Evolutionary conservation across 2,797 vertebrate species (phyloP), one percentile per base, ranked within the genome.

Genomic region (Poeciliopsis infans): DNA sequence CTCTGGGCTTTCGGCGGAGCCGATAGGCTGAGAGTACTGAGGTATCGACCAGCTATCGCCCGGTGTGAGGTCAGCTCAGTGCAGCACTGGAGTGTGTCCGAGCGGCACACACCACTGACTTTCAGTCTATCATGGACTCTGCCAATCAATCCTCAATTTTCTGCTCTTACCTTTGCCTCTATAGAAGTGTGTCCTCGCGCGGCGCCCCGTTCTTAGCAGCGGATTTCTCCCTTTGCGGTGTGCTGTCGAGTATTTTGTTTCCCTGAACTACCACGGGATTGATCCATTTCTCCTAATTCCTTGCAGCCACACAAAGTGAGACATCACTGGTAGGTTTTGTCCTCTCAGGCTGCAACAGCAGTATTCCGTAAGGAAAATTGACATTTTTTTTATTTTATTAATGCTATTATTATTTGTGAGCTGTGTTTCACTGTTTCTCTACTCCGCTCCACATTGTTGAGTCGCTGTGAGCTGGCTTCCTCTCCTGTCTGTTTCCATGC

Each of bases 11-110:
- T 84, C 31, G 71, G 88, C 69, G 78, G 83, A 92, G 88, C 86
- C 82, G 91, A 94, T 94, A 93, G 93, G 93, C 93, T 94, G 91
- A 88, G 93, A 91, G 90, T 83, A 90, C 84, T 80, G 83, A 83
- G 90, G 74, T 93, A 95, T 95, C 87, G 93, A 95, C 91, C 91
- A 93, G 91, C 87, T 86, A 88, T 86, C 51, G 88, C 90, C 90
- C 83, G 80, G 91, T 94, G 92, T 90, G 91, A 94, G 93, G 94
- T 94, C 93, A 92, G 87, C 81, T 73, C 68, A 25, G 89, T 73
- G 90, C 87, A 79, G 87, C 92, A 83, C 78, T 87, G 88, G 87
- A 93, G 89, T 92, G 89, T 93, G 92, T 93, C 93, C 72, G 78
- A 75, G 85, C 86, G 83, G 83, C 85, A 93, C 92, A 91, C 92